A percentile compares a stretch with the other conserved stretches of the same genome.
Evolutionary conservation across 2,113 vertebrate genomes (phyloP).

Genomic region (Sinocyclocheilus grahami): DNA sequence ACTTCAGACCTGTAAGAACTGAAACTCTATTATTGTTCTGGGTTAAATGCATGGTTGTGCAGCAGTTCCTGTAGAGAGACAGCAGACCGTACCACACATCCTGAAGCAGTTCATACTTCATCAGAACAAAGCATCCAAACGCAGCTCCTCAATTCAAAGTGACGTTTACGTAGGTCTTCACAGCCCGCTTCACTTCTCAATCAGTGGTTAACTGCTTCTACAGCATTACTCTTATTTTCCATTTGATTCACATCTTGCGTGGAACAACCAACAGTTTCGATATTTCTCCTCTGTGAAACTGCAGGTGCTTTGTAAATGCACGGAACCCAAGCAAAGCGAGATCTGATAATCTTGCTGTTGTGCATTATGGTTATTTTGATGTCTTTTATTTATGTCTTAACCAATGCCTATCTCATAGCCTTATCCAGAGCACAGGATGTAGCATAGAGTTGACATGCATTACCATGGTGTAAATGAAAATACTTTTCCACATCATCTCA

Average conservation of each 20-base stretch:
- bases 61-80: slow-evolving; percentile 52
- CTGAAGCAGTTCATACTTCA: slow-evolving; percentile 36
- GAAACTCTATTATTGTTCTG: slow-evolving; percentile 41
- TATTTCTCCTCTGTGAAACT: slow-evolving; percentile 49
- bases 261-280: slow-evolving; percentile 54
- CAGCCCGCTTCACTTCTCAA: not conserved
- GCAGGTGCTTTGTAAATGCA: not conserved
- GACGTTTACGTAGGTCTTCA: slow-evolving; percentile 2
- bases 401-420: not conserved
- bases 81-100: slow-evolving; percentile 46
- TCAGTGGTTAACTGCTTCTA: slow-evolving; percentile 52
- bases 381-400: not conserved
- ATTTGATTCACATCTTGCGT: slow-evolving; percentile 49
- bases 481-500: not conserved
- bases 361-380: not conserved
- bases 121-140: slow-evolving; percentile 14
- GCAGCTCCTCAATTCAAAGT: slow-evolving; percentile 27
- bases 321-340: not conserved
- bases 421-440: not conserved
- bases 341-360: not conserved
- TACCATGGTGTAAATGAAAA: not conserved
- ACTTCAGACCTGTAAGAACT: slow-evolving; percentile 32
- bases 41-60: slow-evolving; percentile 41
- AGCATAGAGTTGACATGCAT: not conserved
- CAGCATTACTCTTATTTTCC: slow-evolving; percentile 61